These are phyloP conservation scores for Laodelphax striatellus DNA, from an alignment of 1,140 invertebrate genomes.

Conservation along the genomic window DNA sequence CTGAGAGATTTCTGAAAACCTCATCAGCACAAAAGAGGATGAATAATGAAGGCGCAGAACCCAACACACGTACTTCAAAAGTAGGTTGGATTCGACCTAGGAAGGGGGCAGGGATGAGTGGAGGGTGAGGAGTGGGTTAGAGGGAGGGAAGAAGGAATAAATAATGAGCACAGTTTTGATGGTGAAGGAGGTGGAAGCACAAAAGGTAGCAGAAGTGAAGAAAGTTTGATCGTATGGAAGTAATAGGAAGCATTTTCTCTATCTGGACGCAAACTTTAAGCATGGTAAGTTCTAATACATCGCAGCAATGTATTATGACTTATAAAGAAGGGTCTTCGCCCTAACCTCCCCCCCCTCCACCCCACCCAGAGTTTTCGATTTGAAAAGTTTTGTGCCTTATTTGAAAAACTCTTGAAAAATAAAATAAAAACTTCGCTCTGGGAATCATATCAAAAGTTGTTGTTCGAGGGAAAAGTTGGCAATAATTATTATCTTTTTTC, in stretches of 20 bases:
- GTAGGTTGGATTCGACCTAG: no score
- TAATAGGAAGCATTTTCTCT: not conserved
- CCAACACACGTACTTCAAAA: no score
- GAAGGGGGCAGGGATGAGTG: not conserved
- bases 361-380: not conserved
- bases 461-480: not conserved
- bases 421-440: not conserved
- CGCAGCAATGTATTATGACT: not conserved
- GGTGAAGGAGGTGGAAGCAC: no score
- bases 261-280: not conserved
- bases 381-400: not conserved
- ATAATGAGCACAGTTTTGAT: no score
- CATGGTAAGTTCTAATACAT: not conserved
- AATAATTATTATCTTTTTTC: not conserved
- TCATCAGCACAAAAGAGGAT: no score
- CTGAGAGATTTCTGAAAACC: no score
- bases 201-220: no score
- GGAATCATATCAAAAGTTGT: not conserved
- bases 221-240: not conserved
- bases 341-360: not conserved
- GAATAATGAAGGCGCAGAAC: no score
- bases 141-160: not conserved
- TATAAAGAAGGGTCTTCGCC: not conserved
- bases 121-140: no score
- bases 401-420: slow-evolving; percentile 1